A percentile compares a stretch with the other conserved stretches of the same genome.
Evolutionary conservation across 2,113 vertebrate species (phyloP).

Genomic region (Trematomus loennbergii): DNA sequence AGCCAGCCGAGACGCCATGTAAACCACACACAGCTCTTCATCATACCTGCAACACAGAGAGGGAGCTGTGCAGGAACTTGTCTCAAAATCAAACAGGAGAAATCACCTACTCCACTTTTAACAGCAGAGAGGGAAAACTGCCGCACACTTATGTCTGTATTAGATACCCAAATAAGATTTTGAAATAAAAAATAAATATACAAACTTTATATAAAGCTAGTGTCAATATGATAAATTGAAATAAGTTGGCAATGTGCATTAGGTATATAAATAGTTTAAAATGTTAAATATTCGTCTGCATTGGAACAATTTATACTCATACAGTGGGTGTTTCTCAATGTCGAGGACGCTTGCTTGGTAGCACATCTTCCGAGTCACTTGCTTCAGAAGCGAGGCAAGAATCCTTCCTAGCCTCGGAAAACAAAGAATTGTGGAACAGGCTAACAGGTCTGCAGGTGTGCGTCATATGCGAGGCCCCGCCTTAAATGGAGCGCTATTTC

Average conservation of each 20-base stretch:
- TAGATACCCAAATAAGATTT: background rate
- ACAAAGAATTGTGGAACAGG: too few species aligned
- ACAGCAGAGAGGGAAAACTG: background rate
- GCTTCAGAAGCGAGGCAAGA: too few species aligned
- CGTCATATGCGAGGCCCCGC: too few species aligned
- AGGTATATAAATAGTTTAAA: background rate
- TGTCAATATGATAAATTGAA: background rate
- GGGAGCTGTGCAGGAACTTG: background rate
- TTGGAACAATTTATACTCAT: background rate
- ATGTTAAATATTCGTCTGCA: background rate
- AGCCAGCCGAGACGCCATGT: slow-evolving; percentile 88
- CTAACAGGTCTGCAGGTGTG: too few species aligned
- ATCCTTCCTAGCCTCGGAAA: too few species aligned
- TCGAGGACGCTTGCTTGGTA: too few species aligned
- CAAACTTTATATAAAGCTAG: background rate
- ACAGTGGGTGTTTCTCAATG: too few species aligned
- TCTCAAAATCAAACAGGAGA: background rate
- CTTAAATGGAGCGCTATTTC: too few species aligned
- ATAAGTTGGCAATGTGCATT: background rate
- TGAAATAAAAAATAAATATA: background rate
- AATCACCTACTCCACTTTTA: background rate
- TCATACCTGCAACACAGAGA: slow-evolving; percentile 81
- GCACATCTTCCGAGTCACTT: too few species aligned
- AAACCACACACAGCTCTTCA: slow-evolving; percentile 84
- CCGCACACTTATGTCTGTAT: background rate